Conservation (phyloP, 1,140 invertebrate genomes). For the Cepaea nemoralis region DNA sequence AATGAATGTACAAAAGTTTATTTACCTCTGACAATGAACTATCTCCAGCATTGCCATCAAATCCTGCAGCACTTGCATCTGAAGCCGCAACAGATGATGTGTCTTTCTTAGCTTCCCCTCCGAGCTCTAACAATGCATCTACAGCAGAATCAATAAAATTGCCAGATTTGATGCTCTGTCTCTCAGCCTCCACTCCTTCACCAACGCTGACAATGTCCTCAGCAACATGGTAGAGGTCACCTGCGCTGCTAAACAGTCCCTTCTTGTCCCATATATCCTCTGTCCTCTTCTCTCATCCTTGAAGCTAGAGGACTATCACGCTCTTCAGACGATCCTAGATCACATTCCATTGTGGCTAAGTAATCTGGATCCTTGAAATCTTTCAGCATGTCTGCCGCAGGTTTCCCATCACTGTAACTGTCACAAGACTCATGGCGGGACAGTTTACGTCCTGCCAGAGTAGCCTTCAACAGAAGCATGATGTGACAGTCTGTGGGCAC, state of each 20-base stretch:
- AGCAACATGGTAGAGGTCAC: slow-evolving; percentile 53
- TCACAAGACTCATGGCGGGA: slow-evolving; percentile 53
- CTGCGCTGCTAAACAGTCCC: slow-evolving; percentile 54
- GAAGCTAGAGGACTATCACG: slow-evolving; percentile 52
- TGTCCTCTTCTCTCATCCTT: slow-evolving; percentile 43
- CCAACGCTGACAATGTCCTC: slow-evolving; percentile 21
- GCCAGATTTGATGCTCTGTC: slow-evolving; percentile 48
- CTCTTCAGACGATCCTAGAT: slow-evolving; percentile 66
- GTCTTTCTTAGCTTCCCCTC: slow-evolving; percentile 45
- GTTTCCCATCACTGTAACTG: slow-evolving; percentile 58
- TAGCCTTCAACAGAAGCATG: slow-evolving; percentile 29
- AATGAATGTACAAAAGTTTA: too few species aligned
- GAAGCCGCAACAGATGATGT: background rate
- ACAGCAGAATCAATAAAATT: slow-evolving; percentile 54
- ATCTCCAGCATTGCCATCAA: background rate
- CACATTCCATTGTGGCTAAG: slow-evolving; percentile 56
- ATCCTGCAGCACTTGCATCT: background rate
- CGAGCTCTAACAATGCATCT: slow-evolving; percentile 53
- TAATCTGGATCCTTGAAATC: slow-evolving; percentile 66
- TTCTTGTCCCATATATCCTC: slow-evolving; percentile 37
- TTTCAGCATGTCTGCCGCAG: slow-evolving; percentile 55
- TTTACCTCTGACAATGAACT: slow-evolving; percentile 27
- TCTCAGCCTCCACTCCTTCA: slow-evolving; percentile 44
- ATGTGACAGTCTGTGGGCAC: slow-evolving; percentile 33
- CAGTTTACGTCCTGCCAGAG: slow-evolving; percentile 43